These are phyloP conservation scores for Nysson spinosus DNA, from an alignment of 2,888 invertebrate genomes.

Conservation along the genomic window DNA sequence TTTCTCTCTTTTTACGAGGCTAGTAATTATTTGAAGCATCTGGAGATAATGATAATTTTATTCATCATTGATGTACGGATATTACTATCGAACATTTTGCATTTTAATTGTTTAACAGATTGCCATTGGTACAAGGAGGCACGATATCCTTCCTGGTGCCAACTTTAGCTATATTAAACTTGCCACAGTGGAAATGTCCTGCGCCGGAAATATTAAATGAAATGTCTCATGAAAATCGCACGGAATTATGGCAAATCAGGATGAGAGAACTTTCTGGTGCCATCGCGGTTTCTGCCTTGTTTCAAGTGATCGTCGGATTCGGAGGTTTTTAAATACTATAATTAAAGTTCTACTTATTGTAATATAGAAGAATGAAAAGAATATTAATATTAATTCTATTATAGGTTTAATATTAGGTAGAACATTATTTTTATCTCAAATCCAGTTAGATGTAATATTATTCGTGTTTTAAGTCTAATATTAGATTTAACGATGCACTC, in stretches of 20 bases:
- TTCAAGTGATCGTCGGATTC: conserved; percentile 86
- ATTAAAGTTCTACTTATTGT: too few species aligned
- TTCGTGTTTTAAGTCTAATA: too few species aligned
- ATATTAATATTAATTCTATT: too few species aligned
- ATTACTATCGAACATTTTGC: neutral
- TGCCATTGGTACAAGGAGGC: conserved; percentile 87
- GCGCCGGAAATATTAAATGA: conserved; percentile 77
- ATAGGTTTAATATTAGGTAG: too few species aligned
- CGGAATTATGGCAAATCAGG: conserved; percentile 84
- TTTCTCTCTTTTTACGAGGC: too few species aligned
- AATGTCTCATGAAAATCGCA: conserved; percentile 80
- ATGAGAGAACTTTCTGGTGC: conserved; percentile 91
- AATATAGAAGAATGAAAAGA: too few species aligned
- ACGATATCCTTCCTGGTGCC: conserved; percentile 90
- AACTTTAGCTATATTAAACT: conserved; percentile 85
- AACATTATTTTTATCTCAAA: too few species aligned
- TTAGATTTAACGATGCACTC: too few species aligned
- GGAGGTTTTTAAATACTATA: too few species aligned
- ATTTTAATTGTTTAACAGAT: conserved; percentile 68
- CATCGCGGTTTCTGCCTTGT: conserved; percentile 87
- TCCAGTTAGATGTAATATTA: too few species aligned
- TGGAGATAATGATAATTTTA: too few species aligned
- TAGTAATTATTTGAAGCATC: too few species aligned
- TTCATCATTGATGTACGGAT: neutral
- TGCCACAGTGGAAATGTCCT: conserved; percentile 87